These are phyloP conservation scores for Congeria kusceri DNA, from an alignment of 2,888 invertebrate species.

Conservation along the genomic window DNA sequence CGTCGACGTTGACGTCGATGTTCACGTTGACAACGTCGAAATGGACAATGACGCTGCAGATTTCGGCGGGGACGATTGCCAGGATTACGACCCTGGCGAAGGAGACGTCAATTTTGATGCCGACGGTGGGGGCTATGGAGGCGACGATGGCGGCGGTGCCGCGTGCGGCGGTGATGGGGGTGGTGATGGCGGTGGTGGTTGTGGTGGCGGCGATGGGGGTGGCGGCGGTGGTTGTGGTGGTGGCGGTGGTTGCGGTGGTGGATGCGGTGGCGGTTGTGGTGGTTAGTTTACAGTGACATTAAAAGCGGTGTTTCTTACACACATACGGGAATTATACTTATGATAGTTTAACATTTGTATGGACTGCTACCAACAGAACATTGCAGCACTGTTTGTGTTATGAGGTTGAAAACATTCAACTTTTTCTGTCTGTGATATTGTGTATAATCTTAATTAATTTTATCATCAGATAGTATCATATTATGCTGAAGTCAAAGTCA, in stretches of 20 bases:
- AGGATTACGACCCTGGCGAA: conserved; percentile 40
- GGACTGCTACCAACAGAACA: no score
- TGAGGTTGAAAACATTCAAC: no score
- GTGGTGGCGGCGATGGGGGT: conserved; percentile 36
- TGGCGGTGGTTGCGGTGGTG: conserved; percentile 37
- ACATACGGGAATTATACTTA: no score
- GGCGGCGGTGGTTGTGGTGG: conserved; percentile 35
- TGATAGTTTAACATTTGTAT: no score
- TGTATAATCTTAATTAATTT: no score
- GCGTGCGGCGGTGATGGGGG: conserved; percentile 32
- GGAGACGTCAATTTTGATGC: conserved; percentile 19
- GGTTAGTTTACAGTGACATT: no score
- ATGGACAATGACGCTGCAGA: conserved; percentile 23
- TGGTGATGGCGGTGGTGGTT: conserved; percentile 44
- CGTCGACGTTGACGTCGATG: conserved; percentile 45
- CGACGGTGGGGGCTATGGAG: conserved; percentile 34
- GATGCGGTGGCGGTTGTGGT: conserved; percentile 23
- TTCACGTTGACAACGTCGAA: conserved; percentile 44
- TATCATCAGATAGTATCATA: no score
- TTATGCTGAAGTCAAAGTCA: no score
- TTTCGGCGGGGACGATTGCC: conserved; percentile 58
- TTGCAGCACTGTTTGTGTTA: no score
- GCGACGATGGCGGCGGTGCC: conserved; percentile 40
- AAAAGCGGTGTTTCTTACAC: no score
- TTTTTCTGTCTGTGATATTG: no score